Percentiles rank a stretch among this genome's conserved stretches.
phyloP scores from a whole-genome alignment of 2,888 invertebrate species.

The Latrodectus elegans region DNA sequence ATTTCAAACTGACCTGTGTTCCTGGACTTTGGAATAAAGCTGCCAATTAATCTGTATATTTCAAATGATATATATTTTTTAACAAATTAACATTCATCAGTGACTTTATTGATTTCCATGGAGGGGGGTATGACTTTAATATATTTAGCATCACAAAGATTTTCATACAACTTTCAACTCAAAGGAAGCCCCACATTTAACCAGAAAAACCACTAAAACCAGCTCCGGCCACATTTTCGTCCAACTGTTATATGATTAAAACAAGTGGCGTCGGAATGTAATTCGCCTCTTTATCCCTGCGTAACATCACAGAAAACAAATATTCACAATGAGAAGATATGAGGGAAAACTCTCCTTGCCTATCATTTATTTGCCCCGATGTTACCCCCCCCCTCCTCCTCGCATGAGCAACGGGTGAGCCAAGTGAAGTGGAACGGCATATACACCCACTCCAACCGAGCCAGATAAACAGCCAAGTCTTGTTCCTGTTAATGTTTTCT shows the following conservation, averaged over 20 bases:
- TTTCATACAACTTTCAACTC: no score
- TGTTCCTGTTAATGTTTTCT: background rate
- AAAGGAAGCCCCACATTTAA: no score
- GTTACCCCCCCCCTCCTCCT: background rate
- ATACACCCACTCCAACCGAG: background rate
- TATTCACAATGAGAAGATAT: background rate
- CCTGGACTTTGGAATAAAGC: no score
- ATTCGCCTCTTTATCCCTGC: background rate
- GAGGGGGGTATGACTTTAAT: no score
- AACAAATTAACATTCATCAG: no score
- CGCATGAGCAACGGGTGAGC: background rate
- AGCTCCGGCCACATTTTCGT: background rate
- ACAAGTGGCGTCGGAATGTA: background rate
- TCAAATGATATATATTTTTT: no score
- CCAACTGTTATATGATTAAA: background rate
- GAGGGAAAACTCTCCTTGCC: background rate
- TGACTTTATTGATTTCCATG: no score
- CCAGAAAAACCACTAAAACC: no score
- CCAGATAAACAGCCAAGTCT: conserved; percentile 1
- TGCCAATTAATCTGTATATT: no score
- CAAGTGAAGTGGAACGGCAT: background rate
- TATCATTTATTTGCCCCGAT: background rate
- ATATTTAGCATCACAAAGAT: no score
- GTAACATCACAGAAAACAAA: conserved; percentile 2
- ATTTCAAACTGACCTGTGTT: no score